Evolutionary conservation across 2,797 vertebrate genomes (phyloP).

Genomic region (Schizothorax lantsangensis): DNA sequence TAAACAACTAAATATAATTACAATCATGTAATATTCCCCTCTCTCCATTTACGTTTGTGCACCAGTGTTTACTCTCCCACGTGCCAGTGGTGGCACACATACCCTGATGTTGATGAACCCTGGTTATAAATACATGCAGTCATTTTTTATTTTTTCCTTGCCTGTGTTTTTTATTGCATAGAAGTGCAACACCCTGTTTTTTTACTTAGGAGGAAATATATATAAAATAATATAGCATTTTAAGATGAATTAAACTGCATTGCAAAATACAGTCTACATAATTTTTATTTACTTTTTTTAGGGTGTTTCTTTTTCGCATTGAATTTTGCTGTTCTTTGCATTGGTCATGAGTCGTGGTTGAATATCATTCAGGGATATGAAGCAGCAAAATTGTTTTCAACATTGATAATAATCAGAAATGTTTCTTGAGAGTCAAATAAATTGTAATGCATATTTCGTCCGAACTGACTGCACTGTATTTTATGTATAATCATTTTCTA

Average conservation of each 20-base stretch:
- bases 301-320: not conserved
- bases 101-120: not conserved
- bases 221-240: not conserved
- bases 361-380: not conserved
- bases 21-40: not conserved
- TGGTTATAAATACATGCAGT: not conserved
- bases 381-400: too few species aligned
- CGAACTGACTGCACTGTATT: too few species aligned
- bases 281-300: not conserved
- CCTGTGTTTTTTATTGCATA: not conserved
- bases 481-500: too few species aligned
- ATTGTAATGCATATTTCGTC: too few species aligned
- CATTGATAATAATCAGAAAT: too few species aligned
- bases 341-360: not conserved
- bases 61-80: slow-evolving; percentile 10
- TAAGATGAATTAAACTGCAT: not conserved
- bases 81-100: not conserved
- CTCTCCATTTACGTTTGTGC: not conserved
- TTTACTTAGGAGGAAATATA: too few species aligned
- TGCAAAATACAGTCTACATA: not conserved
- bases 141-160: not conserved
- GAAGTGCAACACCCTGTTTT: not conserved
- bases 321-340: not conserved
- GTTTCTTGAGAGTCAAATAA: too few species aligned
- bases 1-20: slow-evolving; percentile 17